Evolutionary conservation across 1,140 invertebrate genomes (phyloP), one percentile per base, ranked within the genome.

Genomic region (Camponotus vicinus): DNA sequence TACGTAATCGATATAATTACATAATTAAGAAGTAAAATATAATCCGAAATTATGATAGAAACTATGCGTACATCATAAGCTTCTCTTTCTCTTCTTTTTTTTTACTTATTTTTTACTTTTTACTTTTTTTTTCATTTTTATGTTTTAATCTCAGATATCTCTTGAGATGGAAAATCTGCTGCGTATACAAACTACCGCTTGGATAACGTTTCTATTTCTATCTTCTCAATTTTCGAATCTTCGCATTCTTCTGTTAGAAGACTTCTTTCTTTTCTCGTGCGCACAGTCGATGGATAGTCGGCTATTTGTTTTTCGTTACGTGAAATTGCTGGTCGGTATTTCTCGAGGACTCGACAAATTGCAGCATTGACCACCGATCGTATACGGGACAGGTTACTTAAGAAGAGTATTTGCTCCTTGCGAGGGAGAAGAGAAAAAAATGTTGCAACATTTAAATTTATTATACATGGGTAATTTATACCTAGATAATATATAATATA

Each of bases 261-360:
- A 18, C 59, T 18, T 40, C 59, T 55, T 76, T 59, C 67, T 34
- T 61, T 86, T 64, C 61, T 71, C 55, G 42, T 75, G 52, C 76
- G 45, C 85, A 8, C 18, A 21, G 21, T 89, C 90, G 88, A 91
- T 92, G 83, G 77, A 88, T 90, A 52, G 49, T 61, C 59, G 15
- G 77, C 86, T 93, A 91, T 93, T 93, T 93, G 91, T 93, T 93
- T 93, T 93, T 93, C 93, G 91, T 93, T 93, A 93, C 85, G 89
- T 76, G 92, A 90, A 92, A 93, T 92, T 92, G 90, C 85, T 86
- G 88, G 71, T 87, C 88, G 71, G 87, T 92, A 88, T 93, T 90
- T 92, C 91, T 93, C 87, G 86, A 93, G 92, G 88, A 91, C 89
- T 93, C 42, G 89, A 90, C 90, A 93, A 93, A 93, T 90, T 92